These are phyloP conservation scores for Macrophya alboannulata DNA, from an alignment of 2,888 invertebrate species.

Conservation along the genomic window DNA sequence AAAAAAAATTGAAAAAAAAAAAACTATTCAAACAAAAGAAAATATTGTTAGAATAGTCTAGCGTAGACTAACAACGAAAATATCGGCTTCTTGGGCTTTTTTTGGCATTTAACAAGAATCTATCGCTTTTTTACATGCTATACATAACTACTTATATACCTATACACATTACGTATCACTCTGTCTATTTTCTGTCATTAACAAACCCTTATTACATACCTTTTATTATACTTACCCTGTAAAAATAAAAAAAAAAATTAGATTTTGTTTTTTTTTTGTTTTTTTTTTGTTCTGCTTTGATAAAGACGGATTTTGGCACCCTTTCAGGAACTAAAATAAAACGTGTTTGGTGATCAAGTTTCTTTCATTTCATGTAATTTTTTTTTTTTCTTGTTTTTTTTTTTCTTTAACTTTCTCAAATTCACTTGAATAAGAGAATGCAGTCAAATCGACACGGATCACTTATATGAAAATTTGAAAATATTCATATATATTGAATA, in stretches of 20 bases:
- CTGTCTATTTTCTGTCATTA: slow-evolving; percentile 33
- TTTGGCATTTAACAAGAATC: slow-evolving; percentile 48
- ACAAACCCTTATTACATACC: background rate
- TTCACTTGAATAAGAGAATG: background rate
- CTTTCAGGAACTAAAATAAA: slow-evolving; percentile 60
- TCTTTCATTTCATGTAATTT: background rate
- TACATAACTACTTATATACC: background rate
- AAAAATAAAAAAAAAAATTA: background rate
- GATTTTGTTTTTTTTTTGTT: slow-evolving; percentile 52
- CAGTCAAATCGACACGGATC: background rate
- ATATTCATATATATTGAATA: background rate
- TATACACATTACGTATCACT: background rate
- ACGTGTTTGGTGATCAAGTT: slow-evolving; percentile 76
- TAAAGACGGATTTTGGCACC: slow-evolving; percentile 74
- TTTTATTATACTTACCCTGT: background rate
- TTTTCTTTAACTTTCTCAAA: background rate
- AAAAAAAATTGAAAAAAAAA: slow-evolving; percentile 61
- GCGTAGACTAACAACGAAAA: slow-evolving; percentile 51
- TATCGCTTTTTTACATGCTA: slow-evolving; percentile 50
- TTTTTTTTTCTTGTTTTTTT: background rate
- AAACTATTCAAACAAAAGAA: slow-evolving; percentile 38
- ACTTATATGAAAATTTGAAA: background rate
- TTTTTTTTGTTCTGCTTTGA: slow-evolving; percentile 67
- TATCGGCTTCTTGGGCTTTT: slow-evolving; percentile 49
- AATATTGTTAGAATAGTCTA: slow-evolving; percentile 51